Conservation (phyloP, 2,888 invertebrate species). For the Carterocephalus palaemon region DNA sequence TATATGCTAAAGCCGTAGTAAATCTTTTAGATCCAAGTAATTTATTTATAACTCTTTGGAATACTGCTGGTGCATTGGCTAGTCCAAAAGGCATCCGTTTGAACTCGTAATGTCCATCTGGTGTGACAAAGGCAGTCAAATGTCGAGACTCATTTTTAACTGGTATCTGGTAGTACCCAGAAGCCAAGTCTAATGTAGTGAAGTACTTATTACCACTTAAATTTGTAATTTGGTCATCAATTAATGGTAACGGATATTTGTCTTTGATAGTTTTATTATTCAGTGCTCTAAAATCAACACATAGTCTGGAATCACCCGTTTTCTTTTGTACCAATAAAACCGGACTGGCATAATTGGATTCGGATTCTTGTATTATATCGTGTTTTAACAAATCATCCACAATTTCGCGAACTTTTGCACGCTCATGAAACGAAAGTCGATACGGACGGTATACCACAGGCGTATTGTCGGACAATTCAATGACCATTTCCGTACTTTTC, state of each 20-base stretch:
- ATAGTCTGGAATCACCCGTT: slow-evolving; percentile 30
- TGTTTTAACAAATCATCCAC: slow-evolving; percentile 24
- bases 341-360: slow-evolving; percentile 28
- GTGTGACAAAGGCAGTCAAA: slow-evolving; percentile 29
- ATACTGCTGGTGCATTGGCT: slow-evolving; percentile 33
- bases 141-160: slow-evolving; percentile 29
- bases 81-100: slow-evolving; percentile 38
- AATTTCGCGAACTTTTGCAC: slow-evolving; percentile 13
- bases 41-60: slow-evolving; percentile 31
- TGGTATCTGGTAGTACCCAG: slow-evolving; percentile 30
- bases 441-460: slow-evolving; percentile 33
- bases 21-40: slow-evolving; percentile 26
- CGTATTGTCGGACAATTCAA: slow-evolving; percentile 28
- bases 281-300: slow-evolving; percentile 34
- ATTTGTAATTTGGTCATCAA: slow-evolving; percentile 26
- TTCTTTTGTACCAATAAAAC: slow-evolving; percentile 34
- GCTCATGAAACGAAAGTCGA: slow-evolving; percentile 28
- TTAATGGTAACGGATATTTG: slow-evolving; percentile 25
- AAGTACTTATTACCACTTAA: slow-evolving; percentile 20
- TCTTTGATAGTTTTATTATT: slow-evolving; percentile 34
- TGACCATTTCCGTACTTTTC: slow-evolving; percentile 25
- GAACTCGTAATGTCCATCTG: slow-evolving; percentile 39
- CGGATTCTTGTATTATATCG: slow-evolving; percentile 29
- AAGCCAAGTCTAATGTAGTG: slow-evolving; percentile 21
- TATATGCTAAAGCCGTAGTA: slow-evolving; percentile 19